Evolutionary conservation across 2,888 invertebrate species (phyloP).

Genomic region (Alloplasta piceator): DNA sequence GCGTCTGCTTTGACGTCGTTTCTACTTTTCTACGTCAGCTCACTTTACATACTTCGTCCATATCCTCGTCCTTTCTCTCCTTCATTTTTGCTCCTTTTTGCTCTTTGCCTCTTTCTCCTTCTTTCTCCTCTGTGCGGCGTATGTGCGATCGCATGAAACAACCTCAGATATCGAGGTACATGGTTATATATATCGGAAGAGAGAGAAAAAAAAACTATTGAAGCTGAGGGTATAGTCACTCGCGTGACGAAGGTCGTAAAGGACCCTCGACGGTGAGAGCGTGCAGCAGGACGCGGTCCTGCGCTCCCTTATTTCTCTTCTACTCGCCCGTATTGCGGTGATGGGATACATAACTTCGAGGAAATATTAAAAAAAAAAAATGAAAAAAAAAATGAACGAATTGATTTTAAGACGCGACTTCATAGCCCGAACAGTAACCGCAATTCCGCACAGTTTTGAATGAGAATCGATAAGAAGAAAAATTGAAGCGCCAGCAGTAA

Average conservation of each 20-base stretch:
- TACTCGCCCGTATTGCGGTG: constrained; percentile 21
- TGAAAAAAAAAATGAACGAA: neutral
- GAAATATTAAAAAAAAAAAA: constrained; percentile 8
- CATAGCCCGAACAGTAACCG: too few relatives aligned
- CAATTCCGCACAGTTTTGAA: too few relatives aligned
- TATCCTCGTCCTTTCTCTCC: constrained; percentile 29
- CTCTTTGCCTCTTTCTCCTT: too few relatives aligned
- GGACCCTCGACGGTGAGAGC: constrained; percentile 50
- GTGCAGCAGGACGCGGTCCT: constrained; percentile 47
- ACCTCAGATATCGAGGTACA: constrained; percentile 19
- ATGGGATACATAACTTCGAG: constrained; percentile 9
- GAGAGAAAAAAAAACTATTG: neutral
- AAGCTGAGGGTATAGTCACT: constrained; percentile 26
- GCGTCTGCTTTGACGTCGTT: constrained; percentile 52
- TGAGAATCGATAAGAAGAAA: too few relatives aligned
- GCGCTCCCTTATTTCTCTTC: constrained; percentile 12
- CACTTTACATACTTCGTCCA: neutral
- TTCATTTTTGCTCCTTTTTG: constrained; percentile 3
- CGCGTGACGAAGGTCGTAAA: constrained; percentile 65
- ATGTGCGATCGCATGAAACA: constrained; percentile 52
- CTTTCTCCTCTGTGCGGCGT: constrained; percentile 26
- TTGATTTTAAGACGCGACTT: too few relatives aligned
- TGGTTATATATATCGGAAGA: neutral
- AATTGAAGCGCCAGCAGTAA: too few relatives aligned
- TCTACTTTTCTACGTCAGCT: constrained; percentile 8